A percentile compares a stretch with the other conserved stretches of the same genome.
Evolutionary conservation across 2,797 vertebrate species (phyloP).

Genomic region (Sciurus carolinensis): DNA sequence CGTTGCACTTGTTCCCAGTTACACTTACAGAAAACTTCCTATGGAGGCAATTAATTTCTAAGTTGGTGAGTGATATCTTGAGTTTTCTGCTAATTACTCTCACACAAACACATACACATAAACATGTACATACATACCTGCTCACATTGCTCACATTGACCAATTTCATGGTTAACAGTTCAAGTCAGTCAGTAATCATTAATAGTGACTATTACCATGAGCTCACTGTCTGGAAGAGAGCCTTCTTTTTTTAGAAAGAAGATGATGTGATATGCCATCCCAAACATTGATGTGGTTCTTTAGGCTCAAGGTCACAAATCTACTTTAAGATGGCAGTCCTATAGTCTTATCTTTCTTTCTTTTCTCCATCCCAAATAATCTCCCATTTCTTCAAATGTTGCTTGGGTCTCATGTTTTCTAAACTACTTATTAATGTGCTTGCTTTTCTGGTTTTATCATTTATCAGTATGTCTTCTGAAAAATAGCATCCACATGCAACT

Average conservation of each 20-base stretch:
- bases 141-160: background rate
- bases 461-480: background rate
- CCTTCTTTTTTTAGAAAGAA: conserved; percentile 44
- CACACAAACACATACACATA: background rate
- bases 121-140: no score
- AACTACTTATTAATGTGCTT: background rate
- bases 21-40: background rate
- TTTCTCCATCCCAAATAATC: background rate
- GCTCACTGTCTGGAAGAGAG: background rate
- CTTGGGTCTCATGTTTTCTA: background rate
- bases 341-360: background rate
- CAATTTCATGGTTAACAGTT: background rate
- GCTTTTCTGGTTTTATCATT: background rate
- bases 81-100: background rate
- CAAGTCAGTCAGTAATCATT: background rate
- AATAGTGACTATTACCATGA: background rate
- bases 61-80: background rate
- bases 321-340: background rate
- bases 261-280: background rate
- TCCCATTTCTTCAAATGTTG: background rate
- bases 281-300: background rate
- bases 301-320: background rate
- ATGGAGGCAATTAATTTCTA: background rate
- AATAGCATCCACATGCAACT: background rate
- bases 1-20: background rate